A percentile compares a stretch with the other conserved stretches of the same genome.
Evolutionary conservation across 1,140 invertebrate species (phyloP).

Genomic region (Harpegnathos saltator): DNA sequence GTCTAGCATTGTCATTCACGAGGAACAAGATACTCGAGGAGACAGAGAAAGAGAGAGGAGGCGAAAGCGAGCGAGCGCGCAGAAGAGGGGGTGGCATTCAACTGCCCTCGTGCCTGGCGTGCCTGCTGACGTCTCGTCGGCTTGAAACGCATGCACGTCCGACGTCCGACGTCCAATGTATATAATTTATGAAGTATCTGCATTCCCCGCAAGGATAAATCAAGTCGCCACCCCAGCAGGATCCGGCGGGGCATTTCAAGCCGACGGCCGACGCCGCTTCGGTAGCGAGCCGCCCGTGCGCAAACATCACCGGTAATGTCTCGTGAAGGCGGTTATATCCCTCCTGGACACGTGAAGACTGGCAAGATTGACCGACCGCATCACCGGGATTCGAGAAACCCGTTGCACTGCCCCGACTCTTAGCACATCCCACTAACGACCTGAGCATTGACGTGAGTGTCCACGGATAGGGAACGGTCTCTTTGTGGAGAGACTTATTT

Average conservation of each 20-base stretch:
- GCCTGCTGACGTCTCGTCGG: constrained; percentile 79
- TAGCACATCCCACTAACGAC: too few species aligned
- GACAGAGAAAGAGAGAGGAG: constrained; percentile 50
- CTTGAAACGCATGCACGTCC: constrained; percentile 77
- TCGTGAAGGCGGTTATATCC: constrained; percentile 3
- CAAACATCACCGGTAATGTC: constrained; percentile 12
- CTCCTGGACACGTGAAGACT: not conserved
- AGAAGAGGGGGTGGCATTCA: constrained; percentile 74
- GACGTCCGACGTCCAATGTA: constrained; percentile 80
- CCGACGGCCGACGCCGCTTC: constrained; percentile 17
- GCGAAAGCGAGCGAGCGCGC: constrained; percentile 29
- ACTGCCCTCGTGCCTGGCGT: constrained; percentile 81
- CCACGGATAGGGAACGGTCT: too few species aligned
- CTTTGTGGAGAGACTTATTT: too few species aligned
- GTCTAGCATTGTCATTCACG: constrained; percentile 61
- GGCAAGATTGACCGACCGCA: not conserved
- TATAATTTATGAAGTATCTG: constrained; percentile 86
- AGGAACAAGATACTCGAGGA: constrained; percentile 73
- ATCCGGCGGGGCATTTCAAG: constrained; percentile 67
- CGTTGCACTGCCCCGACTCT: too few species aligned
- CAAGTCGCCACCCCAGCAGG: constrained; percentile 81
- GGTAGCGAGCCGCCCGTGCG: constrained; percentile 21
- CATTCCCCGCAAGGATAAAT: constrained; percentile 84
- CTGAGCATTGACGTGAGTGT: too few species aligned
- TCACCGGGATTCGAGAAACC: too few species aligned